phyloP scores from a whole-genome alignment of 2,888 invertebrate genomes.

The Atethmia centrago region DNA sequence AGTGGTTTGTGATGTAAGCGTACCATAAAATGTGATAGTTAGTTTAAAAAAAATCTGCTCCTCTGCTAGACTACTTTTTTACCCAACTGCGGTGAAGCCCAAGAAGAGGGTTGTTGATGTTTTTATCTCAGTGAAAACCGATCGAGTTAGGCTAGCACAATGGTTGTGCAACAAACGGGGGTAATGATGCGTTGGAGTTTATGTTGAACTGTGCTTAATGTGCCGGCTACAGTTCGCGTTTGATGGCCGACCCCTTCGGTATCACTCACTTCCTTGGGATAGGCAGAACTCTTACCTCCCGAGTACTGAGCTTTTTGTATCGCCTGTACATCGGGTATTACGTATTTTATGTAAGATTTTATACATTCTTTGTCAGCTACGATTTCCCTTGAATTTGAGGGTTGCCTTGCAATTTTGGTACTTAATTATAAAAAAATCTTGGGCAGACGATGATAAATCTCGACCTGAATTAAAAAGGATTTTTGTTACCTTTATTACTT shows the following conservation, averaged over 20 bases:
- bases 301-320: background rate
- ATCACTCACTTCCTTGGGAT: constrained; percentile 50
- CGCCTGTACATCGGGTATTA: background rate
- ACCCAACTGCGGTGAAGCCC: background rate
- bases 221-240: constrained; percentile 73
- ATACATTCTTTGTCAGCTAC: background rate
- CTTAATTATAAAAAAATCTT: no score
- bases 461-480: no score
- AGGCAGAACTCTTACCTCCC: constrained; percentile 16
- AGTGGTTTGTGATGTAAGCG: background rate
- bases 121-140: constrained; percentile 15
- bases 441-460: no score
- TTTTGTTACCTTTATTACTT: no score
- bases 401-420: background rate
- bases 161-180: constrained; percentile 68
- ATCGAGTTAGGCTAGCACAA: constrained; percentile 44
- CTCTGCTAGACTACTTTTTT: background rate
- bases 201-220: constrained; percentile 79
- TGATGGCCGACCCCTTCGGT: constrained; percentile 53
- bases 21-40: background rate
- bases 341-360: background rate
- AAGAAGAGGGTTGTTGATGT: no score
- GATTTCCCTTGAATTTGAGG: background rate
- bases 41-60: background rate
- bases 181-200: constrained; percentile 81